These are phyloP conservation scores for Phalacrocorax carbo DNA, from an alignment of 2,113 vertebrate genomes.

Conservation along the genomic window DNA sequence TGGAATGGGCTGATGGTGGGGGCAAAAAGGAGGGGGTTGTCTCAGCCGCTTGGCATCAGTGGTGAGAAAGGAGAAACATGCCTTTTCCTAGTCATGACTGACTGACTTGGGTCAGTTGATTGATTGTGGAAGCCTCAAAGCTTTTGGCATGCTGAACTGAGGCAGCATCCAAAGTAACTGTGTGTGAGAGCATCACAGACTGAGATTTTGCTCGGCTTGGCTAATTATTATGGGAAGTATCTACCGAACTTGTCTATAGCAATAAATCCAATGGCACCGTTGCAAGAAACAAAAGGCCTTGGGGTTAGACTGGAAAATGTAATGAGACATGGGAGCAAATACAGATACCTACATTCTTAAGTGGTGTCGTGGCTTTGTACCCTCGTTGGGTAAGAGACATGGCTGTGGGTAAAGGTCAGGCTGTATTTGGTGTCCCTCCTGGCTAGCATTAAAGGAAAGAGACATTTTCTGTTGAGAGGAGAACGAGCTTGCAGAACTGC, in stretches of 20 bases:
- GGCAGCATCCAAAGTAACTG: slow-evolving; percentile 23
- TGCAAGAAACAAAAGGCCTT: slow-evolving; percentile 12
- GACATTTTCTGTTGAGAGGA: neutral
- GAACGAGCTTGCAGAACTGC: neutral
- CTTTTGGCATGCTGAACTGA: neutral
- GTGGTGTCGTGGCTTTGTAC: neutral
- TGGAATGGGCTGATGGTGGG: neutral
- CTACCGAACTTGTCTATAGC: slow-evolving; percentile 16
- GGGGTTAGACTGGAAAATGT: slow-evolving; percentile 14
- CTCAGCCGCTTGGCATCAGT: neutral
- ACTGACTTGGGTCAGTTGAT: slow-evolving; percentile 52
- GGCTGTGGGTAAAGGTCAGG: neutral
- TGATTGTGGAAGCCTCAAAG: slow-evolving; percentile 51
- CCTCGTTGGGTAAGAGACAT: neutral
- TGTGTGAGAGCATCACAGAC: neutral
- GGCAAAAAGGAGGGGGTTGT: neutral
- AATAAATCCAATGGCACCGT: slow-evolving; percentile 18
- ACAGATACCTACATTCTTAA: neutral
- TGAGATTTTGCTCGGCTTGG: neutral
- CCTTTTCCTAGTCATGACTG: slow-evolving; percentile 36
- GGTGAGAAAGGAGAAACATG: slow-evolving; percentile 51
- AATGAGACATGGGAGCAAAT: neutral
- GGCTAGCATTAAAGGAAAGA: neutral
- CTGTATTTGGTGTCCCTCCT: neutral
- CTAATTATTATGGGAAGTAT: slow-evolving; percentile 58